phyloP scores from a whole-genome alignment of 2,888 invertebrate genomes.

The Hemicrepidius hirtus region DNA sequence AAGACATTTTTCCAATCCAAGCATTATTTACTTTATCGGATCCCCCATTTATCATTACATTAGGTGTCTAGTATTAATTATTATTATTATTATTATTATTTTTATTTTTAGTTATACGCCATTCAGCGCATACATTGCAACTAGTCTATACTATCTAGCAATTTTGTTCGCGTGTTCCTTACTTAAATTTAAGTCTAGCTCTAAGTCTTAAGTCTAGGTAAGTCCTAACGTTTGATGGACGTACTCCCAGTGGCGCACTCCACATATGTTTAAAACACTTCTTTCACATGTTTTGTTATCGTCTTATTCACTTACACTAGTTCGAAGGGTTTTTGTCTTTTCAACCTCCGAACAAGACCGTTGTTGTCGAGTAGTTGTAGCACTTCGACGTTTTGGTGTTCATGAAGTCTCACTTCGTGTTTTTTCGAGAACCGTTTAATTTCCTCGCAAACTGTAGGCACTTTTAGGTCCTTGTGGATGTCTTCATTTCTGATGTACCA shows the following conservation, averaged over 20 bases:
- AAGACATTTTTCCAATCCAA: too few relatives aligned
- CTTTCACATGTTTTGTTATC: too few relatives aligned
- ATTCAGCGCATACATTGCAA: slow-evolving; percentile 21
- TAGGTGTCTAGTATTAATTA: too few relatives aligned
- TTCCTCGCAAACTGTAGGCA: slow-evolving; percentile 17
- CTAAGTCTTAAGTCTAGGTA: slow-evolving; percentile 20
- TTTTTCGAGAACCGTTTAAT: slow-evolving; percentile 19
- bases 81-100: too few relatives aligned
- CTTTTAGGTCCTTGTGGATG: slow-evolving; percentile 25
- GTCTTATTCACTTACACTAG: slow-evolving; percentile 23
- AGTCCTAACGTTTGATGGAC: slow-evolving; percentile 20
- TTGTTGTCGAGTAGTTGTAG: slow-evolving; percentile 24
- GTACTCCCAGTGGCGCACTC: slow-evolving; percentile 32
- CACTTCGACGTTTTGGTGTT: slow-evolving; percentile 25
- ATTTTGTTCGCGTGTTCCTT: slow-evolving; percentile 10
- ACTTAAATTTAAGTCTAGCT: slow-evolving; percentile 17
- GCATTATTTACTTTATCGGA: too few relatives aligned
- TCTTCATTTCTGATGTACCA: slow-evolving; percentile 29
- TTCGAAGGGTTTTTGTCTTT: not conserved
- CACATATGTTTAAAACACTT: slow-evolving; percentile 33
- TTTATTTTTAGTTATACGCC: not conserved
- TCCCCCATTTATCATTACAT: too few relatives aligned
- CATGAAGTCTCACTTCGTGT: slow-evolving; percentile 25
- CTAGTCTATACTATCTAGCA: slow-evolving; percentile 29
- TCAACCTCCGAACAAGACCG: too few relatives aligned